Conservation (phyloP, 1,140 invertebrate species). For the Bombus affinis region DNA sequence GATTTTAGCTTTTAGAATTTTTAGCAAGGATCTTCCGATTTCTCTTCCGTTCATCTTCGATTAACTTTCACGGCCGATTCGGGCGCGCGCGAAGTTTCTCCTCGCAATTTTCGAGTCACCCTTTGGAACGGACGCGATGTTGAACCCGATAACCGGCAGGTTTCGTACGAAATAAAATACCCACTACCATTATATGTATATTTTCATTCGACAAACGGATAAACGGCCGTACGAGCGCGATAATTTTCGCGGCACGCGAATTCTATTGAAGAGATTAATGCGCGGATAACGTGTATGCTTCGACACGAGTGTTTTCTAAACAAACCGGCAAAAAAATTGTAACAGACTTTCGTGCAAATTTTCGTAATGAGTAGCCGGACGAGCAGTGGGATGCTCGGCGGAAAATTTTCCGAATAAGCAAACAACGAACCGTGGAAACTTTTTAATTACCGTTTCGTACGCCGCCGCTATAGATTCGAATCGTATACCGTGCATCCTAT, state of each 20-base stretch:
- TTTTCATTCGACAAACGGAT: constrained; percentile 15
- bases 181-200: background rate
- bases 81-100: constrained; percentile 17
- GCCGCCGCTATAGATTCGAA: background rate
- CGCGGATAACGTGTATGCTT: background rate
- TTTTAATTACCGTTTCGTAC: constrained; percentile 43
- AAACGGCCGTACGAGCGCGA: constrained; percentile 4
- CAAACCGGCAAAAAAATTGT: constrained; percentile 8
- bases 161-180: background rate
- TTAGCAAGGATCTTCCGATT: constrained; percentile 19
- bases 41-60: constrained; percentile 39
- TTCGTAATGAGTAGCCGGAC: constrained; percentile 28
- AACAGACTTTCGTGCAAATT: constrained; percentile 28
- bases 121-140: constrained; percentile 40
- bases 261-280: constrained; percentile 21
- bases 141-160: background rate
- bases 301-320: background rate
- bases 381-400: constrained; percentile 3
- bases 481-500: background rate
- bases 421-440: constrained; percentile 21
- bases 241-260: constrained; percentile 7
- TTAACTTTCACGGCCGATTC: constrained; percentile 44
- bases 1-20: constrained; percentile 14
- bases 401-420: constrained; percentile 41
- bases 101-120: constrained; percentile 34